Percentiles rank a stretch among this genome's conserved stretches.
These are phyloP conservation scores for Chloroceryle amazona DNA, from an alignment of 2,797 vertebrate genomes.

Conservation along the genomic window DNA sequence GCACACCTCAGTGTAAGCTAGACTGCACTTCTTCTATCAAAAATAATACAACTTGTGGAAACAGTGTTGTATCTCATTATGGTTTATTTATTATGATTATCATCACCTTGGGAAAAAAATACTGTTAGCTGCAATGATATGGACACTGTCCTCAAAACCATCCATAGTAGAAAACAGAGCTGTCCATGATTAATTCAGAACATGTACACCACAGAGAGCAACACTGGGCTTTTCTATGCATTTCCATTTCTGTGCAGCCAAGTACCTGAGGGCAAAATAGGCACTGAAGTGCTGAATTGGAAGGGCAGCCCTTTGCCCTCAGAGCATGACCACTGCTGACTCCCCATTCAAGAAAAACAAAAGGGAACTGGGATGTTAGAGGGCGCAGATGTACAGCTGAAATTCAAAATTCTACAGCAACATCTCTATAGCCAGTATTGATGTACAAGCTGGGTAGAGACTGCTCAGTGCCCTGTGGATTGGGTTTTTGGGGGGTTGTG, in stretches of 20 bases:
- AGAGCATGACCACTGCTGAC: accelerated
- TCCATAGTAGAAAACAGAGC: not conserved
- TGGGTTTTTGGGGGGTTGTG: not conserved
- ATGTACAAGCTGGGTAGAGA: not conserved
- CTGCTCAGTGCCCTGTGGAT: not conserved
- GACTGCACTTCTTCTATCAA: not conserved
- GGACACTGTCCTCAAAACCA: not conserved
- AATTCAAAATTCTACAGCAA: not conserved
- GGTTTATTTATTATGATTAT: not conserved
- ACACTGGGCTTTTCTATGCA: not conserved
- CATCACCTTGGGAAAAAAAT: not conserved
- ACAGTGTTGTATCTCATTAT: not conserved
- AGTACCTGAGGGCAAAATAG: not conserved
- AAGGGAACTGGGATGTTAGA: not conserved
- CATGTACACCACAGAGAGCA: not conserved
- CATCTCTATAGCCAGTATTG: not conserved
- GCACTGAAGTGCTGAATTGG: not conserved
- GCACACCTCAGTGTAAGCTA: not conserved
- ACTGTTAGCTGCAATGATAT: not conserved
- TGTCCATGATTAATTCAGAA: not conserved
- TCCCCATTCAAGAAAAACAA: not conserved
- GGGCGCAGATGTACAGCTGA: not conserved
- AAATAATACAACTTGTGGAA: not conserved
- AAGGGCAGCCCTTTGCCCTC: not conserved
- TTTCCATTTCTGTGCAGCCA: not conserved